Evolutionary conservation across 2,113 vertebrate genomes (phyloP), one percentile per base, ranked within the genome.

Genomic region (Sceloporus tristichus): DNA sequence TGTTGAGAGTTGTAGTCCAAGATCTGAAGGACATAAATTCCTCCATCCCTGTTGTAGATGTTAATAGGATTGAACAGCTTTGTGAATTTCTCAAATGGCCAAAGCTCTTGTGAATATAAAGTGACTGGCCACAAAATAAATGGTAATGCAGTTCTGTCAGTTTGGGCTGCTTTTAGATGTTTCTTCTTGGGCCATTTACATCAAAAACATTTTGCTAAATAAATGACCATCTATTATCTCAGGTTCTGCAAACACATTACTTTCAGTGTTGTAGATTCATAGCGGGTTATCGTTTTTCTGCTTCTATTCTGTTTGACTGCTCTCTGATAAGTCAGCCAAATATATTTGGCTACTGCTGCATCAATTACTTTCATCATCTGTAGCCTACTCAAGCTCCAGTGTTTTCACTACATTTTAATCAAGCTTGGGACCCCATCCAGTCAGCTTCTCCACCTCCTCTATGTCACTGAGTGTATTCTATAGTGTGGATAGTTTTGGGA

Each of bases 281-380:
- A 82, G 48, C 23, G 62, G 48, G 80, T 66, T 82, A 66, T 42
- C 27, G 40, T 48, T 23, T 62, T 59, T 59, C 40, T 29, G 21
- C 19, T 82, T 42, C 83, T 59, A 16, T 48, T 77, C 25, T 65
- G 38, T 68, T 78, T 65, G 38, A 23, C 81, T 42, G 27, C 42
- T 82, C 14, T 68, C 62, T 82, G 80, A 34, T 62, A 25, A 68
- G 23, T 82, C 80, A 68, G 34, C 65, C 74, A 85, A 85, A 85
- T 85, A n/a, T 54, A 34, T 77, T 76, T 85, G 38, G 54, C 59
- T 38, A 42, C 27, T 42, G 25, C 23, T 77, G 25, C 40, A 59
- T 59, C 54, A 75, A 54, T 76, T 59, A n/a, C 79, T 62, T 21
- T 19, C 40, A 23, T 82, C 38, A 82, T 82, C 40, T 76, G 27